Base-by-base conservation (phyloP, 2,113 vertebrate species). In the Phycodurus eques region DNA sequence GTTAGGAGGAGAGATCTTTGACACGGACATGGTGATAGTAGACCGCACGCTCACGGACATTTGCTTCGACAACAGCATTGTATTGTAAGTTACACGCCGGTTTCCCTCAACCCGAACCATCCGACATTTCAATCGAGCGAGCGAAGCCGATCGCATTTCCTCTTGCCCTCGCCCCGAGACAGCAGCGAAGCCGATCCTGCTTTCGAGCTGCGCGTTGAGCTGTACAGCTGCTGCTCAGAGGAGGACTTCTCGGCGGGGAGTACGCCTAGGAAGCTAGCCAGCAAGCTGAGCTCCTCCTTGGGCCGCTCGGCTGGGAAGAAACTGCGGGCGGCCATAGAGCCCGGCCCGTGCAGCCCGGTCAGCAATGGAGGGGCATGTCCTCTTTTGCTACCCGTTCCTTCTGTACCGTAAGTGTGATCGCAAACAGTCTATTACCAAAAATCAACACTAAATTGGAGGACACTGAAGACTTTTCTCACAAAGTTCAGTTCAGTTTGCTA, bases 1-100 rank as follows among this genome's bases (percentile, higher is more conserved):
- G 91, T 82, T 98, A 0, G 95, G 95, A 9, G 94, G 93, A 0
- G 94, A 98, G 83, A 96, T 98, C 81, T 93, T 95, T 8, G 96
- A 98, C 90, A 97, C 96, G 0, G 95, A 97, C 87, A 96, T 96
- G 94, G 92, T 97, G 84, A 93, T 97, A 78, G 96, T 98, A 74
- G 95, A 98, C 89, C 88, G 96, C 79, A 98, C 96, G 0, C 92
- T 97, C 73, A 96, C 96, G 0, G 96, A 98, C 84, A 96, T 98
- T 85, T 96, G 95, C 91, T 98, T 98, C 20, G 95, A 96, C 82
- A 95, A 90, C 90, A 90, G 86, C 1, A 84, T 96, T 17, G 92
- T 97, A 77, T 98, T 98, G 96, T 98, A 85, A 94, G 96, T 90
- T 7, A 39, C 4, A 65, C 31, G 5, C 31, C 11, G 17, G 20